Evolutionary conservation across 2,888 invertebrate genomes (phyloP).

Genomic region (Rosalia funebris): DNA sequence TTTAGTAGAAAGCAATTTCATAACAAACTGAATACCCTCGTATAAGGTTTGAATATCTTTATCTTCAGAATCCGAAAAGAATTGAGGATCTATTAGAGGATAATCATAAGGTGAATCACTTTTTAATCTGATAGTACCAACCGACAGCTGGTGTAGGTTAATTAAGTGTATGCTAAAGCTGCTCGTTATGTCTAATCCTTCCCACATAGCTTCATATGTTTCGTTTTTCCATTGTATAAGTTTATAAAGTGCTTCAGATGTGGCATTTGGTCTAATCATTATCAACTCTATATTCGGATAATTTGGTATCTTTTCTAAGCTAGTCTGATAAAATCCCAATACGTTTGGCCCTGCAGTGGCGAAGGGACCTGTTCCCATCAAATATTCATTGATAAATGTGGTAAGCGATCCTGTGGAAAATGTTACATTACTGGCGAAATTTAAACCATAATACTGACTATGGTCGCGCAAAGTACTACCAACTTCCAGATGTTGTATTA

Average conservation of each 20-base stretch:
- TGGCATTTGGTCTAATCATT: constrained; percentile 65
- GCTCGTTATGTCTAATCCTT: constrained; percentile 47
- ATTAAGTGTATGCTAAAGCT: constrained; percentile 39
- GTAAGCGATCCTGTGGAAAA: too few relatives aligned
- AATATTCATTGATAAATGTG: too few relatives aligned
- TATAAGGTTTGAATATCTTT: constrained; percentile 66
- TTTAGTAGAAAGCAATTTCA: constrained; percentile 64
- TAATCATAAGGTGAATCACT: constrained; percentile 45
- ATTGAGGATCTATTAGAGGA: constrained; percentile 75
- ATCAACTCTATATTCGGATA: constrained; percentile 51
- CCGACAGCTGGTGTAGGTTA: constrained; percentile 56
- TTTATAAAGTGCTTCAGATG: constrained; percentile 41
- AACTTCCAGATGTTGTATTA: constrained; percentile 75
- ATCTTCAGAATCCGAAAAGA: constrained; percentile 66
- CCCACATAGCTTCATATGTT: constrained; percentile 59
- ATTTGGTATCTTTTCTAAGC: too few relatives aligned
- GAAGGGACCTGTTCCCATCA: too few relatives aligned
- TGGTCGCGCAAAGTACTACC: constrained; percentile 84
- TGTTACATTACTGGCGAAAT: too few relatives aligned
- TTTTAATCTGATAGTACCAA: constrained; percentile 70
- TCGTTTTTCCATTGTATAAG: constrained; percentile 43
- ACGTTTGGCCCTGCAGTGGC: too few relatives aligned
- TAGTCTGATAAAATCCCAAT: too few relatives aligned
- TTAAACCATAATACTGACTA: constrained; percentile 75
- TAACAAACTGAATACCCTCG: constrained; percentile 64